These are phyloP conservation scores for Pangasianodon gigas DNA, from an alignment of 2,113 vertebrate genomes.

Conservation along the genomic window DNA sequence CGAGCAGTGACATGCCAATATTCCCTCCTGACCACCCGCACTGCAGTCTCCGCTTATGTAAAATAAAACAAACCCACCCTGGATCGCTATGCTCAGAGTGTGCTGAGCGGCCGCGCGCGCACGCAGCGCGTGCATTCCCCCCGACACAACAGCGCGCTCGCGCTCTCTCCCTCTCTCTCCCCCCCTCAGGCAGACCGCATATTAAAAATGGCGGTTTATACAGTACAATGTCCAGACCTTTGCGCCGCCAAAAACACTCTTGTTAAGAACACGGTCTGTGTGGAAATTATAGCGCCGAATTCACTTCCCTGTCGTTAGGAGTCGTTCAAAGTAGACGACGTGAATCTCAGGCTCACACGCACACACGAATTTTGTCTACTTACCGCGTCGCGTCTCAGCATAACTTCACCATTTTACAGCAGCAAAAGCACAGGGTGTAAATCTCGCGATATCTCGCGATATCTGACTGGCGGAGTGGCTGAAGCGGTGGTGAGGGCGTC, in stretches of 20 bases:
- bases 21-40: background rate
- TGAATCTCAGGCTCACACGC: background rate
- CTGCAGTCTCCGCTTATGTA: background rate
- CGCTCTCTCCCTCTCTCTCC: slow-evolving; percentile 14
- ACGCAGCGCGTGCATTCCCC: slow-evolving; percentile 27
- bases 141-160: too few species aligned
- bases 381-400: slow-evolving; percentile 77
- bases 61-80: slow-evolving; percentile 19
- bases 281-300: background rate
- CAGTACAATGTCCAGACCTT: slow-evolving; percentile 64
- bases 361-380: slow-evolving; percentile 59
- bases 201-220: slow-evolving; percentile 84
- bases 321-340: background rate
- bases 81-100: background rate
- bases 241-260: slow-evolving; percentile 52
- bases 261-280: background rate
- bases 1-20: background rate
- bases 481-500: background rate
- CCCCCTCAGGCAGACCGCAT: slow-evolving; percentile 68
- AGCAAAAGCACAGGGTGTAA: slow-evolving; percentile 63
- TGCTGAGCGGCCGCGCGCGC: background rate
- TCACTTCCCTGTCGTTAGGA: background rate
- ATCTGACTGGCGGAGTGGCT: background rate
- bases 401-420: slow-evolving; percentile 82
- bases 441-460: slow-evolving; percentile 70